Evolutionary conservation across 2,797 vertebrate genomes (phyloP).

Genomic region (Morus bassanus): DNA sequence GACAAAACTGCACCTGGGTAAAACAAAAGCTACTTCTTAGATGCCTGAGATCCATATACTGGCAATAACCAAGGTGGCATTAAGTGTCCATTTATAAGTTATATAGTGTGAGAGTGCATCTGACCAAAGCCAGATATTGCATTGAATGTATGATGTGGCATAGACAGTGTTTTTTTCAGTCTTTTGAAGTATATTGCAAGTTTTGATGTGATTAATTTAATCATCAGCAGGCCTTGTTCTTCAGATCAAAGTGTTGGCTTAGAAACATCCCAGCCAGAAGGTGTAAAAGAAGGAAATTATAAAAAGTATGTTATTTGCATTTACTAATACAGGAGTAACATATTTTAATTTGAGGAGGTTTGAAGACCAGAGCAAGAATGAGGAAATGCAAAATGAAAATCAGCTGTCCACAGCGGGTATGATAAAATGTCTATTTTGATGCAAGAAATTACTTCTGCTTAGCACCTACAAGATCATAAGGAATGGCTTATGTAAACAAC

Average conservation of each 20-base stretch:
- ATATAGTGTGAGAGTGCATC: fast-evolving
- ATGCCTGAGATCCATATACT: neutral
- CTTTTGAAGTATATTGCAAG: neutral
- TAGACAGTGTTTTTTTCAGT: neutral
- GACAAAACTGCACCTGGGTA: neutral
- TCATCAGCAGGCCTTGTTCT: neutral
- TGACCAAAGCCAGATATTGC: neutral
- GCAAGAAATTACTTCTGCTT: neutral
- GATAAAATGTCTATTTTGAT: neutral
- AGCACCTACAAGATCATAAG: neutral
- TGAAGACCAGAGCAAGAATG: neutral
- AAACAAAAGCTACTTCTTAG: neutral
- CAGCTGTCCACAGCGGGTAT: neutral
- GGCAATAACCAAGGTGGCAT: neutral
- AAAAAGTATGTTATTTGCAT: neutral
- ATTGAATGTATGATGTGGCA: too few species aligned
- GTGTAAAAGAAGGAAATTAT: neutral
- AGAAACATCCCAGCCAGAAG: neutral
- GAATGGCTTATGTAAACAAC: neutral
- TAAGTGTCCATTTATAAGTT: neutral
- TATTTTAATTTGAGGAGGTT: neutral
- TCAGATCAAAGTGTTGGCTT: neutral
- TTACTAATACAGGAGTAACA: neutral
- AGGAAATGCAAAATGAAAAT: neutral
- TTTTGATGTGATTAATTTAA: neutral